A percentile compares a stretch with the other conserved stretches of the same genome.
Conservation (phyloP, 2,797 vertebrate genomes). For the Leontocebus nigricollis region DNA sequence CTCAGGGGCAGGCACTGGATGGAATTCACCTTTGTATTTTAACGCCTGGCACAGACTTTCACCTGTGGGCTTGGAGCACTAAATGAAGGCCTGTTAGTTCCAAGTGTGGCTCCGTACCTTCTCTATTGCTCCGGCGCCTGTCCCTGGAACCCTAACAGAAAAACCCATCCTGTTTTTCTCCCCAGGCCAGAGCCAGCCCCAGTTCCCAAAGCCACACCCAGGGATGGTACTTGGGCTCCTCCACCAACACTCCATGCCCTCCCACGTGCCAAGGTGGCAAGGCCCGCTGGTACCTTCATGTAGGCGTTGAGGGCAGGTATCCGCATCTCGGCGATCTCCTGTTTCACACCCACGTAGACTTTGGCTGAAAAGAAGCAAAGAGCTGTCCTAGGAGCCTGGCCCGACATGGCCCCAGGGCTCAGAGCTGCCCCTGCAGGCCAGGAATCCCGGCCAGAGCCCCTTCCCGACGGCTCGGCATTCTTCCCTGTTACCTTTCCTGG, state of each 20-base stretch:
- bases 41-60: rapidly evolving
- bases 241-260: background rate
- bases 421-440: rapidly evolving
- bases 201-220: background rate
- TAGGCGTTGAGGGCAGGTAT: conserved; percentile 94
- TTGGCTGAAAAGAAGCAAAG: conserved; percentile 87
- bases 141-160: background rate
- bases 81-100: rapidly evolving
- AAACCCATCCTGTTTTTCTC: background rate
- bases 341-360: conserved; percentile 93
- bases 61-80: no score
- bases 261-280: rapidly evolving
- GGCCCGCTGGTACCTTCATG: conserved; percentile 91
- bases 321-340: conserved; percentile 94
- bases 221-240: rapidly evolving
- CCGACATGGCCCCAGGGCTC: rapidly evolving
- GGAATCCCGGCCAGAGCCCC: background rate
- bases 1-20: rapidly evolving
- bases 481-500: background rate
- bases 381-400: background rate
- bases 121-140: rapidly evolving
- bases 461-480: rapidly evolving
- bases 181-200: background rate
- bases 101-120: background rate
- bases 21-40: background rate